These are phyloP conservation scores for Caenorhabditis brenneri DNA, from an alignment of 1,140 invertebrate genomes.

Conservation along the genomic window DNA sequence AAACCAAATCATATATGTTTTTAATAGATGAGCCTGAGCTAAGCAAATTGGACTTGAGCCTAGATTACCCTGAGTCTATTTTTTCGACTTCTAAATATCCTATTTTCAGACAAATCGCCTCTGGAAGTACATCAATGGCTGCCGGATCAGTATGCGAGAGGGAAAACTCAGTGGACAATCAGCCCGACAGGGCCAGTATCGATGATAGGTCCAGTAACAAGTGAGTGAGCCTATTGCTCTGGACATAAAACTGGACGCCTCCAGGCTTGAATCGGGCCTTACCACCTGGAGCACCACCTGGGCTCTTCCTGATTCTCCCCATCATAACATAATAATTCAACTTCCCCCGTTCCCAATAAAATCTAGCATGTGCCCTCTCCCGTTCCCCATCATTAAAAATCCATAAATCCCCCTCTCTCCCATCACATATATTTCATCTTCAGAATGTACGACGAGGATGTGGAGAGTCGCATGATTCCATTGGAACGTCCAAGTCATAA, in stretches of 20 bases:
- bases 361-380: no score
- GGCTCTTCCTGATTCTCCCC: no score
- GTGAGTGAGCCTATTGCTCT: no score
- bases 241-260: no score
- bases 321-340: no score
- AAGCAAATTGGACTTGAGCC: no score
- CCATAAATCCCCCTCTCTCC: not conserved
- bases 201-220: constrained; percentile 35
- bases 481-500: constrained; percentile 17
- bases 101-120: constrained; percentile 39
- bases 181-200: not conserved
- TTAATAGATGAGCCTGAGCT: no score
- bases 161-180: constrained; percentile 33
- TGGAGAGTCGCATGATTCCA: constrained; percentile 24
- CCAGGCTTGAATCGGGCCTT: no score
- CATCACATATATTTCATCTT: not conserved
- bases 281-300: no score
- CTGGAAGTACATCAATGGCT: constrained; percentile 15
- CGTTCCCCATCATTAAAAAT: not conserved
- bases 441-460: constrained; percentile 30
- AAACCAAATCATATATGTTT: no score
- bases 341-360: not conserved
- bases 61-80: no score
- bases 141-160: not conserved
- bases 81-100: not conserved